A percentile compares a stretch with the other conserved stretches of the same genome.
These are phyloP conservation scores for Caenorhabditis parvicauda DNA, from an alignment of 2,888 invertebrate genomes.

Conservation along the genomic window DNA sequence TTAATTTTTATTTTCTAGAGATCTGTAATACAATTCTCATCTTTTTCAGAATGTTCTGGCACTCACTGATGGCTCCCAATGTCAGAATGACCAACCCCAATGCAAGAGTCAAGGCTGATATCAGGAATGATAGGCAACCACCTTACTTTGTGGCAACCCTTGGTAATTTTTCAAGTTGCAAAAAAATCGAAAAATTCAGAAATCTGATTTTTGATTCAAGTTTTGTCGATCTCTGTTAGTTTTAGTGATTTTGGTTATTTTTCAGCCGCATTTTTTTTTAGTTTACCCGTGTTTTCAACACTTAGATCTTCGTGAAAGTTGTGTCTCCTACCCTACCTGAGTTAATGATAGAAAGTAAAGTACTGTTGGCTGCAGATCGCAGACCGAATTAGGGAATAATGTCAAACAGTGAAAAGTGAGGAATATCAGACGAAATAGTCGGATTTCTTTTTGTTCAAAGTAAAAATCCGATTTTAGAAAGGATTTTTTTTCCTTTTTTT, in stretches of 20 bases:
- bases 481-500: not conserved
- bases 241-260: too few species aligned
- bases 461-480: conserved; percentile 4
- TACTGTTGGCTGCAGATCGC: too few species aligned
- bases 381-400: too few species aligned
- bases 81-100: conserved; percentile 53
- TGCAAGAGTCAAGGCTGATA: conserved; percentile 40
- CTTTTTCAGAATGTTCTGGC: conserved; percentile 51
- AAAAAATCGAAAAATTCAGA: conserved; percentile 2
- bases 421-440: not conserved
- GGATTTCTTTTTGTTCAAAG: not conserved
- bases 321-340: too few species aligned
- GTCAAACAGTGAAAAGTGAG: too few species aligned
- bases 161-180: conserved; percentile 26
- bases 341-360: too few species aligned
- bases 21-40: too few species aligned
- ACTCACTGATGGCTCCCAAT: conserved; percentile 46
- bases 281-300: too few species aligned
- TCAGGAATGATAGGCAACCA: conserved; percentile 50
- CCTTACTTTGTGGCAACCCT: conserved; percentile 57
- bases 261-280: too few species aligned
- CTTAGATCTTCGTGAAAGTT: too few species aligned
- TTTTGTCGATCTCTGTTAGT: not conserved
- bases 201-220: not conserved
- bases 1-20: too few species aligned